Conservation (phyloP, 2,113 vertebrate species). For the Leucopsar rothschildi region DNA sequence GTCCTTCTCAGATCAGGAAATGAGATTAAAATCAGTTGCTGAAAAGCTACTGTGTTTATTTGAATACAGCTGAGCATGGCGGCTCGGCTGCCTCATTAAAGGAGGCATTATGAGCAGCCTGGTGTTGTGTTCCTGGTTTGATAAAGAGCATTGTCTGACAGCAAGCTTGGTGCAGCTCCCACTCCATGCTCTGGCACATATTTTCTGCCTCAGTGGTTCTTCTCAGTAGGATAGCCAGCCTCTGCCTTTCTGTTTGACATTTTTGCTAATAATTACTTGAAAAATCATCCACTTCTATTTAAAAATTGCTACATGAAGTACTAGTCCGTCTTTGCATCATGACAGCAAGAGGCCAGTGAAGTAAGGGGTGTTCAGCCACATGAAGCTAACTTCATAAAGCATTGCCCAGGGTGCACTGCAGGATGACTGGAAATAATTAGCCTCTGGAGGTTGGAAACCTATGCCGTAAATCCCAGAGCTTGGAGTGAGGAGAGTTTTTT, state of each 20-base stretch:
- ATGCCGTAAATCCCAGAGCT: constrained; percentile 52
- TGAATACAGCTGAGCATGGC: constrained; percentile 31
- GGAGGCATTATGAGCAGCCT: constrained; percentile 33
- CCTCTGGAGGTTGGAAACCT: constrained; percentile 66
- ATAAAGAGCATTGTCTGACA: constrained; percentile 57
- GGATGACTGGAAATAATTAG: constrained; percentile 71
- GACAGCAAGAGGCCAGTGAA: constrained; percentile 61
- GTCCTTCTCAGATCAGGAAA: constrained; percentile 51
- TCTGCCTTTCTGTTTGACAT: constrained; percentile 63
- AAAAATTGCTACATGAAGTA: constrained; percentile 64
- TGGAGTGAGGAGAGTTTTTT: constrained; percentile 17
- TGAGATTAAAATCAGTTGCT: constrained; percentile 50
- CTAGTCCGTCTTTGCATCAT: constrained; percentile 57
- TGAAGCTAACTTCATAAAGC: constrained; percentile 69
- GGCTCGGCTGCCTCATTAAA: constrained; percentile 44
- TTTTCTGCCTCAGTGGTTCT: constrained; percentile 68
- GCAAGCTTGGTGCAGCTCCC: constrained; percentile 29
- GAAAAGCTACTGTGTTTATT: constrained; percentile 47
- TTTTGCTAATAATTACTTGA: constrained; percentile 74
- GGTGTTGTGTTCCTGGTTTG: constrained; percentile 34
- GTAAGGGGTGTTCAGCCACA: constrained; percentile 58
- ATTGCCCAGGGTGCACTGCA: constrained; percentile 64
- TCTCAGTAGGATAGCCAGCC: constrained; percentile 62
- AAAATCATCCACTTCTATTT: constrained; percentile 66
- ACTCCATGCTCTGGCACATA: constrained; percentile 8